Base-by-base conservation (phyloP, 2,113 vertebrate species). In the Phalacrocorax pelagicus region DNA sequence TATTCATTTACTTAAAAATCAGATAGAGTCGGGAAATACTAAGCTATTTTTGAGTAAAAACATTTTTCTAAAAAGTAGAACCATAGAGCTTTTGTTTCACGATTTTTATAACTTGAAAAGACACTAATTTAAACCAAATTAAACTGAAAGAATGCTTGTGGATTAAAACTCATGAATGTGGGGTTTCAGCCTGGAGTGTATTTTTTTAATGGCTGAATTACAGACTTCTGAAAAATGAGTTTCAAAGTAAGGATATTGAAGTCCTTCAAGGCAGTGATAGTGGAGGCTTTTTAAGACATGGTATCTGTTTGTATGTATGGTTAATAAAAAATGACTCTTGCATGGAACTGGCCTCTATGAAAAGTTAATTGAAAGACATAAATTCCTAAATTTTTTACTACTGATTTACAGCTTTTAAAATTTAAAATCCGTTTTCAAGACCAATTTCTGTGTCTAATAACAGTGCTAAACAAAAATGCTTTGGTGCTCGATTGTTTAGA, bases 111-210 rank as follows among this genome's bases (percentile, higher is more conserved):
- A 70, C 44, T 94, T 81, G 46, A 65, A 92, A 96, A 85, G 34
- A 51, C 22, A 69, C 32, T 78, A 92, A 89, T 86, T 96, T 93
- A 91, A 92, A 91, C 24, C 38, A 91, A 94, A 82, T 67, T 90
- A 69, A 86, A 92, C 32, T 34, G 62, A 72, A 90, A 63, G 19
- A 88, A 63, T 44, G 11, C 42, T 88, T 96, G 57, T 67, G n/a
- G 40, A 67, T 75, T 86, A 62, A 79, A 88, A 57, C 44, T 78
- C 84, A 23, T 59, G 49, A 82, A 88, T 27, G 29, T 47, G 18
- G 10, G 2, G 14, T 75, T 90, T 90, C 71, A 88, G 22, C 22
- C 71, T 79, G 52, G 42, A 75, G n/a, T 63, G 15, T 72, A 17
- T 38, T 69, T 62, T 90, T 90, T 89, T 81, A 36, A 63, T 80